These are phyloP conservation scores for Ptilodon capucinus DNA, from an alignment of 2,888 invertebrate genomes.

Conservation along the genomic window DNA sequence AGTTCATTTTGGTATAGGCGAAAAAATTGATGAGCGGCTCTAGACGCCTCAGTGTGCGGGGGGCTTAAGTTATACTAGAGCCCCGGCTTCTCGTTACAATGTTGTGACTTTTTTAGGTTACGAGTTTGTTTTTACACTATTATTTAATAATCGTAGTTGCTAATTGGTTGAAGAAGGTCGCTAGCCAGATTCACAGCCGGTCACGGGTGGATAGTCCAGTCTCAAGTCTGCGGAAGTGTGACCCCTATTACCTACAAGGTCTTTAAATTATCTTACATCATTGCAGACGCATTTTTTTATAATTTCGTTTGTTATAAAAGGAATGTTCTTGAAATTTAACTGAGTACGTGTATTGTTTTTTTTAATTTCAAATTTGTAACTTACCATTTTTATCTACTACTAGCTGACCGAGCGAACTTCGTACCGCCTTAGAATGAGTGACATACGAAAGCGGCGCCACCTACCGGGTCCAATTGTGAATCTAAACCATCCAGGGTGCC, in stretches of 20 bases:
- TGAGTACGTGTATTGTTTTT: background rate
- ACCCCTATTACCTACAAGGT: slow-evolving; percentile 35
- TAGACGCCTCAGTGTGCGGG: too few species aligned
- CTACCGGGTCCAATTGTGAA: too few species aligned
- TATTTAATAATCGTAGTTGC: background rate
- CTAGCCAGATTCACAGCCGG: slow-evolving; percentile 9
- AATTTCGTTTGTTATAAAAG: background rate
- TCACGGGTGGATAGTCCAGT: slow-evolving; percentile 24
- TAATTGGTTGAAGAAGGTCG: slow-evolving; percentile 22
- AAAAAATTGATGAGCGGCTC: too few species aligned
- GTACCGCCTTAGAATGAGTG: too few species aligned
- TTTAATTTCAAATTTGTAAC: too few species aligned
- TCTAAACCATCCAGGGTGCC: too few species aligned
- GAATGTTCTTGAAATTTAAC: background rate
- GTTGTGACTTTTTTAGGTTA: background rate
- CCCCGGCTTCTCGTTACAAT: background rate
- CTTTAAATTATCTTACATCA: slow-evolving; percentile 36
- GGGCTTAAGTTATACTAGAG: too few species aligned
- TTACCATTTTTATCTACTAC: too few species aligned
- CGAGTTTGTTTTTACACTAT: too few species aligned
- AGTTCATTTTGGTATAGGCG: too few species aligned
- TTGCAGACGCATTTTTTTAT: slow-evolving; percentile 2
- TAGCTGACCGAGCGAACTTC: too few species aligned
- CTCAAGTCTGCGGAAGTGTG: slow-evolving; percentile 35
- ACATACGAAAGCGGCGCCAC: too few species aligned